Evolutionary conservation across 2,888 invertebrate genomes (phyloP).

Genomic region (Pyrrhia umbra): DNA sequence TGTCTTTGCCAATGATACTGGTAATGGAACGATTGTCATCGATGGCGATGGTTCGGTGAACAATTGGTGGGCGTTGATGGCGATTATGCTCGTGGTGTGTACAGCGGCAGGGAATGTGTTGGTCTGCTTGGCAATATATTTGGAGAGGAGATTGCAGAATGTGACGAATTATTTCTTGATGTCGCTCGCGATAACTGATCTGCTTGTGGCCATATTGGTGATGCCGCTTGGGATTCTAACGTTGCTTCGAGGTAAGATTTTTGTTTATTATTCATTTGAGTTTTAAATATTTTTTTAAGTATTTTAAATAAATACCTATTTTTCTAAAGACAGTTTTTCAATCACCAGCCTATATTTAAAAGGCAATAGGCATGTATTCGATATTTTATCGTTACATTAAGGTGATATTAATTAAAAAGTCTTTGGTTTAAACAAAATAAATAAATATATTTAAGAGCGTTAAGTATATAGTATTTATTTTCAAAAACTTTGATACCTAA

Average conservation of each 20-base stretch:
- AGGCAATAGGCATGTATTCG: no score
- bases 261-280: neutral
- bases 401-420: no score
- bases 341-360: no score
- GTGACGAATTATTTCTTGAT: slow-evolving; percentile 99
- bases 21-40: slow-evolving; percentile 63
- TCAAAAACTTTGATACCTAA: no score
- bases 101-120: slow-evolving; percentile 98
- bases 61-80: slow-evolving; percentile 96
- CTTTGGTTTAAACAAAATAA: no score
- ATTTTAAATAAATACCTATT: no score
- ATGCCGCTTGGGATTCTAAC: slow-evolving; percentile 98
- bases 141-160: slow-evolving; percentile 98
- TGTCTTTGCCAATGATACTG: slow-evolving; percentile 65
- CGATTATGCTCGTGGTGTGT: slow-evolving; percentile 94
- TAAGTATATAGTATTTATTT: no score
- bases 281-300: no score
- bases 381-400: no score
- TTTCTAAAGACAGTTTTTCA: no score
- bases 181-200: slow-evolving; percentile 98
- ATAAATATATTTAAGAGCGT: no score
- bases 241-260: slow-evolving; percentile 93
- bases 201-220: slow-evolving; percentile 97
- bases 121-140: slow-evolving; percentile 97
- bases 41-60: slow-evolving; percentile 75